Evolutionary conservation across 2,888 invertebrate species (phyloP), one percentile per base, ranked within the genome.

Genomic region (Seira musarum): DNA sequence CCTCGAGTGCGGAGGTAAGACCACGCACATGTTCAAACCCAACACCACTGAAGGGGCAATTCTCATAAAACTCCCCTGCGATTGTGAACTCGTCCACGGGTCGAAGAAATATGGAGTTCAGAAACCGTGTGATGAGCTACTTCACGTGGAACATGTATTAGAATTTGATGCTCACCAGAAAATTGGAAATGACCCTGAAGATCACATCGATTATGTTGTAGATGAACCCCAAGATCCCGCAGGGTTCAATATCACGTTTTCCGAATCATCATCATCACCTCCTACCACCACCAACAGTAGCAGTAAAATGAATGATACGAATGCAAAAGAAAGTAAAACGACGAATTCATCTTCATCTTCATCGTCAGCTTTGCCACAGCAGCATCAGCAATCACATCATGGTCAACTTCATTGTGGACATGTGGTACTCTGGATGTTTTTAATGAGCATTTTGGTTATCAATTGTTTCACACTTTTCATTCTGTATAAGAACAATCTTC

Each of bases 21-120:
- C 49, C 2, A 61, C 72, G 2, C 74, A 74, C 40, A 21, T 74
- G 21, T 60, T 82, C 13, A 60, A 65, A 13, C 67, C 74, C 2
- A 78, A 74, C 63, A 66, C 64, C 15, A 81, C 70, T 1, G 81
- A 78, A 40, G 80, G 78, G 5, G 78, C 73, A 2, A 78, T 81
- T 53, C 69, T 81, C 24, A 68, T 77, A 0, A 81, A 71, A 5
- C 70, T 83, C 8, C 73, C 83, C 2, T 83, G 83, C 64, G 53
- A 63, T 15, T 83, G 83, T 35, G 70, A 78, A 15, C 66, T 83
- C 2, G 25, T 65, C 13, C 68, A 74, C 57, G 77, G 78, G 5
- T 0, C 46, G 0, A 77, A 72, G 60, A 24, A 17, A 17, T 81
- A 57, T 24, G n/a, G 49, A 15, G 35, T 69, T 19, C 70, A 77